Evolutionary conservation across 2,113 vertebrate species (phyloP), one percentile per base, ranked within the genome.

Genomic region (Triplophysa tibetana): DNA sequence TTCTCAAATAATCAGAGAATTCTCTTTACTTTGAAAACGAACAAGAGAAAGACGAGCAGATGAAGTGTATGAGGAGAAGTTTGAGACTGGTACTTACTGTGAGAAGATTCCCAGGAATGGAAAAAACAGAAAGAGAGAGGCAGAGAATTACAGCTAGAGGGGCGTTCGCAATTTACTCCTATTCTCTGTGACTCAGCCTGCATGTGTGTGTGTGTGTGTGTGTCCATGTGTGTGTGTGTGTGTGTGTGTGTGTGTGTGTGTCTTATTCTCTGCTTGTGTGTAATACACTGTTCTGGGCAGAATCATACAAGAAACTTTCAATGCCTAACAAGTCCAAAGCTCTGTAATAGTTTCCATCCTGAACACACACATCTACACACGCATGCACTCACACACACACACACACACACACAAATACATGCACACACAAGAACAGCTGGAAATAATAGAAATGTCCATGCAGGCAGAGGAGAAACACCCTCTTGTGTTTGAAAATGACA

Each of bases 291-390:
- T 33, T 67, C 8, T 26, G 63, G 2, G 68, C 54, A 52, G 75
- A 67, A 75, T 68, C 64, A 81, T 66, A 83, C 68, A 80, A 75
- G 67, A 43, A 79, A 62, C 64, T 74, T 81, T 77, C 81, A 86
- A 86, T 87, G 85, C 82, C 82, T 84, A 80, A 85, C 88, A 87
- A 89, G 90, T 88, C 88, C 77, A 89, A 75, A 82, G 14, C 90
- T 88, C 88, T 62, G 90, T 93, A 94, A 94, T 93, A 94, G 90
- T 94, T 94, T 94, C 93, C 93, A 94, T 92, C 88, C 89, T 62
- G 26, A 19, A 26, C 70, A 87, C 90, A 92, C 29, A 43, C 10
- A 11, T 43, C 41, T 11, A 74, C 29, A 69, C 52, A 60, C 54
- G 60, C 70, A 75, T 45, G 66, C 70, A 77, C 77, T 70, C 73